These are phyloP conservation scores for Carduelis carduelis DNA, from an alignment of 2,797 vertebrate species.

Conservation along the genomic window DNA sequence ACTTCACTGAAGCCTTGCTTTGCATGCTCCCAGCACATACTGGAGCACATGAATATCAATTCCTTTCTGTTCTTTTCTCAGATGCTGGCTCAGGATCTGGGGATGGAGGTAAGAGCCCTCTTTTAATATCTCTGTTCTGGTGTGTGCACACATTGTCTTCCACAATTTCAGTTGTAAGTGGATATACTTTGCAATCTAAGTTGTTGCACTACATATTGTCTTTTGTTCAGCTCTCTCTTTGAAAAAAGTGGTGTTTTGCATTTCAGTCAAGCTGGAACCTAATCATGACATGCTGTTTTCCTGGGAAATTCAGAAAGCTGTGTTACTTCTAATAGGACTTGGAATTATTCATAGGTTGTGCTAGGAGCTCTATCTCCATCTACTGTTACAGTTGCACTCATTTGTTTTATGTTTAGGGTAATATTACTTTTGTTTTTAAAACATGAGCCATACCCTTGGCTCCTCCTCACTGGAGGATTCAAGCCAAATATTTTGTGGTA, in stretches of 20 bases:
- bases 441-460: background rate
- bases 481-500: background rate
- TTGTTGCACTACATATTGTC: background rate
- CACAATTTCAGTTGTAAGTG: background rate
- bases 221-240: background rate
- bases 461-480: background rate
- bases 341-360: slow-evolving; percentile 42
- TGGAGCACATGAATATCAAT: background rate
- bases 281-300: slow-evolving; percentile 25
- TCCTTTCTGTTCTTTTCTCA: slow-evolving; percentile 75
- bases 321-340: slow-evolving; percentile 8
- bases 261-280: slow-evolving; percentile 35
- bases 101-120: slow-evolving; percentile 87
- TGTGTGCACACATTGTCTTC: background rate
- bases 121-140: background rate
- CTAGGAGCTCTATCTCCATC: slow-evolving; percentile 57
- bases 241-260: background rate
- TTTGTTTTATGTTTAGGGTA: slow-evolving; percentile 17
- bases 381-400: slow-evolving; percentile 38
- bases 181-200: background rate
- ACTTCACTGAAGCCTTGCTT: background rate
- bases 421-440: slow-evolving; percentile 29
- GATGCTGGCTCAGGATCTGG: slow-evolving; percentile 97
- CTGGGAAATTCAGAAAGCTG: slow-evolving; percentile 33
- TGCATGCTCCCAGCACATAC: background rate